Evolutionary conservation across 2,888 invertebrate species (phyloP), one percentile per base, ranked within the genome.

Genomic region (Diaperis boleti): DNA sequence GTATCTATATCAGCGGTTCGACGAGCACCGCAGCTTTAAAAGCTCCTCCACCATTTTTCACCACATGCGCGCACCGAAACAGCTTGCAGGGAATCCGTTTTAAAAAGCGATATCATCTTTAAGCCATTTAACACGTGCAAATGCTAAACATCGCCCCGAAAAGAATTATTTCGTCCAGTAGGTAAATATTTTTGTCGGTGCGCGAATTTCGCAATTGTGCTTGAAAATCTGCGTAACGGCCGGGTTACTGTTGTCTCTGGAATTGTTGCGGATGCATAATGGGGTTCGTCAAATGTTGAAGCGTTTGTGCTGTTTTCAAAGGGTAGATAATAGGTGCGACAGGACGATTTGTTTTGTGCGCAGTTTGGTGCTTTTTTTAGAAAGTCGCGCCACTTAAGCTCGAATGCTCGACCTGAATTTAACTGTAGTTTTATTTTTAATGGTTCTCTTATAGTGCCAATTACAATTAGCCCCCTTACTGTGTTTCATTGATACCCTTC

Each of bases 21-120:
- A 74, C 72, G 70, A 70, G 72, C 70, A 74, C 78, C 78, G 77
- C 78, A 77, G 77, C 78, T 79, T 78, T 77, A 78, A 79, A 79
- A 78, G 69, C 74, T 71, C 71, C 69, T 72, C 69, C 69, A 61
- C 57, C 59, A 64, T 60, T 64, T 64, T 64, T 64, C 55, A 64
- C 59, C 54, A 63, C 60, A 60, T 64, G 64, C 60, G 64, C 60
- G 49, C 39, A 59, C 59, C 49, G 59, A 50, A 59, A 64, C 41
- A 62, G 63, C 62, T 66, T 49, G 65, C 66, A 61, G 66, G 66
- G 72, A 72, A 70, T 74, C 69, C 67, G 74, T 74, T 75, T 75
- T 75, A 71, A 75, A 77, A 74, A 71, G 74, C 73, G 72, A 75
- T 76, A 76, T 77, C 75, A 71, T 77, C 77, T 77, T 77, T 76